Evolutionary conservation across 2,888 invertebrate genomes (phyloP).

Genomic region (Drosophila subsilvestris): DNA sequence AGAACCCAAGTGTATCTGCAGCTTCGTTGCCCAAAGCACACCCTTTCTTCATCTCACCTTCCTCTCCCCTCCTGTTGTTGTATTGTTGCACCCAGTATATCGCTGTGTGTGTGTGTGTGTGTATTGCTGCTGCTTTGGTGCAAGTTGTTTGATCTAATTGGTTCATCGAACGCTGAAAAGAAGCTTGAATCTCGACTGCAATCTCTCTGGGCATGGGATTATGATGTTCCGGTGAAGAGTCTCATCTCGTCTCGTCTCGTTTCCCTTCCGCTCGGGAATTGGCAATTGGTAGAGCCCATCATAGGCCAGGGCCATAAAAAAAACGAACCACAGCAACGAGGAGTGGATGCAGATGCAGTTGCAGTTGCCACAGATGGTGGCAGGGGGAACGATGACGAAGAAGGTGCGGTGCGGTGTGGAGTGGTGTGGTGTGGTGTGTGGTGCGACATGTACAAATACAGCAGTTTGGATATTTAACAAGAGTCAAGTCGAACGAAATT

Average conservation of each 20-base stretch:
- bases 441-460: constrained; percentile 70
- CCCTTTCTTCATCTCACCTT: neutral
- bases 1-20: neutral
- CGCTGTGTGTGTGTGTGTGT: constrained; percentile 2
- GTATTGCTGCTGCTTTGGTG: constrained; percentile 34
- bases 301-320: constrained; percentile 26
- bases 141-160: constrained; percentile 81
- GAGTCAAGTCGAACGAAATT: constrained; percentile 63
- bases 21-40: neutral
- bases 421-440: neutral
- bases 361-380: neutral
- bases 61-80: constrained; percentile 11
- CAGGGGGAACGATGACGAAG: neutral
- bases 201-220: constrained; percentile 23
- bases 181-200: constrained; percentile 10
- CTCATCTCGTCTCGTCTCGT: too few relatives aligned
- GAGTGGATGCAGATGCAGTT: neutral
- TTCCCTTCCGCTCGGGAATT: neutral
- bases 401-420: too few relatives aligned
- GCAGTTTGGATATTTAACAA: constrained; percentile 73
- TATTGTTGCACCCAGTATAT: constrained; percentile 37
- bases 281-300: constrained; percentile 36
- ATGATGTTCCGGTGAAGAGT: constrained; percentile 28
- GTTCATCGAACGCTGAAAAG: constrained; percentile 67
- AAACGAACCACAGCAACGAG: constrained; percentile 5